A percentile compares a stretch with the other conserved stretches of the same genome.
Conservation (phyloP, 2,113 vertebrate species). For the Cariama cristata region DNA sequence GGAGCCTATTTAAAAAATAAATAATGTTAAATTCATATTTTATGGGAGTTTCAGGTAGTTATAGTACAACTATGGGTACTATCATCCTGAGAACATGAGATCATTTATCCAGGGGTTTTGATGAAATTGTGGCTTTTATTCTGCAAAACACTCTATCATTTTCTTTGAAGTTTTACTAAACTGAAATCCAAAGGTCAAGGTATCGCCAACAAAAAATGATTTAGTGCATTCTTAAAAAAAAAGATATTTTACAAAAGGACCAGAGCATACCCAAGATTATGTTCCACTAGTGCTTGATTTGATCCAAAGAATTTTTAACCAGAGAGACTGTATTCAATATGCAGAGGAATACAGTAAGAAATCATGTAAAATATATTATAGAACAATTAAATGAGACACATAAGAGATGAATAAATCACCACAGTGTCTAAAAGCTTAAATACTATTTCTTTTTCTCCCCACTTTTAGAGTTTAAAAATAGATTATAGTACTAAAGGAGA, state of each 20-base stretch:
- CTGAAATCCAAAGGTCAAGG: not conserved
- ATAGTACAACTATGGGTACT: not conserved
- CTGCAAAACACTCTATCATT: not conserved
- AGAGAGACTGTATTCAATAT: not conserved
- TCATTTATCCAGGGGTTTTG: not conserved
- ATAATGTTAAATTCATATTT: conserved; percentile 1
- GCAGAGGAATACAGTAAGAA: not conserved
- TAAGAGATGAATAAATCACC: not conserved
- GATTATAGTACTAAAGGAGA: not conserved
- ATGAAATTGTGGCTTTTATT: conserved; percentile 12
- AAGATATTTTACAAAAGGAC: not conserved
- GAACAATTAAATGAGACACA: not conserved
- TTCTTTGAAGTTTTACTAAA: conserved; percentile 9
- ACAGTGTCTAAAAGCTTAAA: not conserved
- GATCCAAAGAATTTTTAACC: not conserved
- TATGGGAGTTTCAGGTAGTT: not conserved
- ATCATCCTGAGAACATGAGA: not conserved
- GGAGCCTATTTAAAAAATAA: conserved; percentile 14
- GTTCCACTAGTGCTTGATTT: not conserved
- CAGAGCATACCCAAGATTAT: not conserved
- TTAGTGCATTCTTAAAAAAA: not conserved
- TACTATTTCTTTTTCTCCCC: not conserved
- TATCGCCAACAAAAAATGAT: not conserved
- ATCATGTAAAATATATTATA: not conserved
- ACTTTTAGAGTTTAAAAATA: not conserved